A percentile compares a stretch with the other conserved stretches of the same genome.
phyloP scores from a whole-genome alignment of 2,797 vertebrate species.

The Cirrhinus molitorella region DNA sequence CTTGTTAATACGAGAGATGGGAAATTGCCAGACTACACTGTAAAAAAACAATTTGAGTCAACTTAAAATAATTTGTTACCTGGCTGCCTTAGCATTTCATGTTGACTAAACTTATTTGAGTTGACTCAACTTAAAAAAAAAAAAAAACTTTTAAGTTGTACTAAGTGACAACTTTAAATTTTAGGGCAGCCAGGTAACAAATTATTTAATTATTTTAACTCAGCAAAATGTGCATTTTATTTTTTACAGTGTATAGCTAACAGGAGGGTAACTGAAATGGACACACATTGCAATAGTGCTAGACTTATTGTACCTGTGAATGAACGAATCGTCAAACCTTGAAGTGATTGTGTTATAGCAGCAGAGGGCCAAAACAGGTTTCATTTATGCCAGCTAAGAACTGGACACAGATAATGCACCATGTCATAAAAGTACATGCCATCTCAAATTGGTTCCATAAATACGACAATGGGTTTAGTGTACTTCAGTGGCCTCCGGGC shows the following conservation, averaged over 20 bases:
- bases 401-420: neutral
- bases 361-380: neutral
- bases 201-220: no score
- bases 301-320: neutral
- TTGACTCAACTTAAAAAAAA: no score
- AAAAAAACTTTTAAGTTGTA: no score
- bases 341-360: neutral
- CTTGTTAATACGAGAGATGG: neutral
- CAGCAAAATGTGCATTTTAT: no score
- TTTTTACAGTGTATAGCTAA: no score
- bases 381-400: conserved; percentile 3
- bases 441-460: neutral
- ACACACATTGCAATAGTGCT: neutral
- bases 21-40: neutral
- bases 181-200: no score
- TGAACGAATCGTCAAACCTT: neutral
- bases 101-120: no score
- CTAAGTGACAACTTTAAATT: no score
- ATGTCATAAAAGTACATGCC: conserved; percentile 11
- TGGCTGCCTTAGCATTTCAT: no score
- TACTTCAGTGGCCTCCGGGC: neutral
- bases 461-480: conserved; percentile 8
- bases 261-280: neutral
- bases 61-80: no score
- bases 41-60: no score